A percentile compares a stretch with the other conserved stretches of the same genome.
Conservation (phyloP, 2,888 invertebrate genomes). For the Melanostoma mellinum region DNA sequence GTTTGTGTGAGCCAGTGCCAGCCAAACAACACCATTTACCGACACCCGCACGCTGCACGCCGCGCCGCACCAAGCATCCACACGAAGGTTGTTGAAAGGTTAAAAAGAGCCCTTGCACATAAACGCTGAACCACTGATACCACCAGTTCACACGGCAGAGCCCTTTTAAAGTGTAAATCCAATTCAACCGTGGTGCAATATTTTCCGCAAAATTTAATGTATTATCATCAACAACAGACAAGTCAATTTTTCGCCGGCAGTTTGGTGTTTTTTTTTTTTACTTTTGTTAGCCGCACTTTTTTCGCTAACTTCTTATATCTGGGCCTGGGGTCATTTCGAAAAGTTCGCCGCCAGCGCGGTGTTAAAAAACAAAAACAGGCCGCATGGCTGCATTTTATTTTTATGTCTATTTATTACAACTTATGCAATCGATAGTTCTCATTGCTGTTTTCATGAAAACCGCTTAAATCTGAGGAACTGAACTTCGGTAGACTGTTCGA, state of each 20-base stretch:
- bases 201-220: slow-evolving; percentile 71
- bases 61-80: slow-evolving; percentile 8
- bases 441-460: slow-evolving; percentile 42
- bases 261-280: slow-evolving; percentile 22
- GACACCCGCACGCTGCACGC: background rate
- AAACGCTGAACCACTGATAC: slow-evolving; percentile 23
- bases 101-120: slow-evolving; percentile 15
- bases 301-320: slow-evolving; percentile 65
- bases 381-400: slow-evolving; percentile 59
- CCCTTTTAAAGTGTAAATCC: slow-evolving; percentile 58
- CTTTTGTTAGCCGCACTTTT: slow-evolving; percentile 37
- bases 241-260: slow-evolving; percentile 64
- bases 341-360: background rate
- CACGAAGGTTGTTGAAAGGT: slow-evolving; percentile 27
- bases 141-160: slow-evolving; percentile 31
- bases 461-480: slow-evolving; percentile 38
- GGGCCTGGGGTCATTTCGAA: slow-evolving; percentile 32
- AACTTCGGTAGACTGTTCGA: background rate
- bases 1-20: slow-evolving; percentile 31
- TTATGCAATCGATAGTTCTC: slow-evolving; percentile 54
- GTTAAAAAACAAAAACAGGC: slow-evolving; percentile 23
- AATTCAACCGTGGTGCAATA: slow-evolving; percentile 66
- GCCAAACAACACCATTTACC: slow-evolving; percentile 46
- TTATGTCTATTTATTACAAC: slow-evolving; percentile 45
- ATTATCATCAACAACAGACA: slow-evolving; percentile 70